Evolutionary conservation across 2,797 vertebrate genomes (phyloP), one percentile per base, ranked within the genome.

Genomic region (Micropoecilia bifurca): DNA sequence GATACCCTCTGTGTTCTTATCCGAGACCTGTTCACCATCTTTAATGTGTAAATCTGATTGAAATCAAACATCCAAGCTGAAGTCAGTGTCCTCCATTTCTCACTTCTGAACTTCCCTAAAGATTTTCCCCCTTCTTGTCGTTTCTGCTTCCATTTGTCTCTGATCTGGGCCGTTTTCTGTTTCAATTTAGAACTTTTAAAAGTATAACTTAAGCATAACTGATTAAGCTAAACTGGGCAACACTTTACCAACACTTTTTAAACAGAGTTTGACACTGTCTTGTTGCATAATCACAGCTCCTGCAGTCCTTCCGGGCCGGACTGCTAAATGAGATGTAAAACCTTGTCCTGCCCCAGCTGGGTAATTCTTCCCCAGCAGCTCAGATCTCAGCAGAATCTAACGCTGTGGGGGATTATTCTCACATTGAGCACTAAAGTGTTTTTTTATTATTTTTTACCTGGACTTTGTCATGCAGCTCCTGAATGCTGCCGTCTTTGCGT

Each of bases 391-490:
- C 16, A 74, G 81, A 41, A 76, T 81, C 75, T 75, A 47, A 12
- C 79, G 48, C 74, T 6, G 33, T 5, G 0, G 81, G 79, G 25
- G 55, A 41, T 41, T 68, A 22, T 68, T 5, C 33, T 63, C 75
- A 36, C 73, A 63, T 12, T 48, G 30, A 63, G 22, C 20, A 25
- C 48, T 16, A 25, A n/a, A 66, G 0, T 8, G 16, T 66, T 50
- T 41, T 25, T n/a, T 9, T n/a, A 39, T 3, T n/a, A 10, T 30
- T 55, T 71, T 94, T 91, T 96, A 99, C 98, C 96, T 98, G 97
- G 89, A 99, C 96, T 99, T 96, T 98, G 90, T 99, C 97, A 85
- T 96, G 94, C 84, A 99, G 96, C 46, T 99, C 97, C 83, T 97
- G 95, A 79, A 99, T 91, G 88, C 96, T 97, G 80, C 97, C 98